Evolutionary conservation across 2,113 vertebrate genomes (phyloP).

Genomic region (Greenwoodochromis staneri): DNA sequence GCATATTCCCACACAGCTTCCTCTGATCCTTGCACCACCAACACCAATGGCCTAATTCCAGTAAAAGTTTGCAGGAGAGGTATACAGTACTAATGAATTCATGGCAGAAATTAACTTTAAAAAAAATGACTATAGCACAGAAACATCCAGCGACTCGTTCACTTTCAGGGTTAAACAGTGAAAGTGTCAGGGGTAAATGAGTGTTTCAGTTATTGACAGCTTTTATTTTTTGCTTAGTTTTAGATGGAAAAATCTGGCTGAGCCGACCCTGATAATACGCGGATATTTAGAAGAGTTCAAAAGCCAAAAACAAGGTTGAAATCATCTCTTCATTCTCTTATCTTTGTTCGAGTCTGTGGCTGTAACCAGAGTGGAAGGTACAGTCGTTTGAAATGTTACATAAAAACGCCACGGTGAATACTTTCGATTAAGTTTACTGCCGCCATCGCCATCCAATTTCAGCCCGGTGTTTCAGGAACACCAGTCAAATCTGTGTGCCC

Average conservation of each 20-base stretch:
- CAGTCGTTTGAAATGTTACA: background rate
- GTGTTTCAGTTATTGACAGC: background rate
- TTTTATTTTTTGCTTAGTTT: background rate
- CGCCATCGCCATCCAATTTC: background rate
- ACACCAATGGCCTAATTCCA: background rate
- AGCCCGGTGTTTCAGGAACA: background rate
- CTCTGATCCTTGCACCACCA: background rate
- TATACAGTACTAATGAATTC: background rate
- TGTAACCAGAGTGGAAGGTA: background rate
- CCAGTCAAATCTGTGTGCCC: background rate
- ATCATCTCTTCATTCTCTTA: background rate
- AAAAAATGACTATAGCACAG: background rate
- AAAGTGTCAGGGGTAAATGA: background rate
- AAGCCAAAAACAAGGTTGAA: background rate
- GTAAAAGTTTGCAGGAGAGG: background rate
- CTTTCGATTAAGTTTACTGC: background rate
- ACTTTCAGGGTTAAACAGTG: background rate
- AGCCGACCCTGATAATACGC: rapidly evolving
- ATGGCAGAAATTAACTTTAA: background rate
- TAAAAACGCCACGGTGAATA: background rate
- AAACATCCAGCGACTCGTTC: background rate
- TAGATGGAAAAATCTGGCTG: background rate
- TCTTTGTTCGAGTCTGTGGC: background rate
- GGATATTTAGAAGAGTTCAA: background rate
- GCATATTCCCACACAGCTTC: background rate